Conservation (phyloP, 2,797 vertebrate species). For the Brachyrhaphis roseni region DNA sequence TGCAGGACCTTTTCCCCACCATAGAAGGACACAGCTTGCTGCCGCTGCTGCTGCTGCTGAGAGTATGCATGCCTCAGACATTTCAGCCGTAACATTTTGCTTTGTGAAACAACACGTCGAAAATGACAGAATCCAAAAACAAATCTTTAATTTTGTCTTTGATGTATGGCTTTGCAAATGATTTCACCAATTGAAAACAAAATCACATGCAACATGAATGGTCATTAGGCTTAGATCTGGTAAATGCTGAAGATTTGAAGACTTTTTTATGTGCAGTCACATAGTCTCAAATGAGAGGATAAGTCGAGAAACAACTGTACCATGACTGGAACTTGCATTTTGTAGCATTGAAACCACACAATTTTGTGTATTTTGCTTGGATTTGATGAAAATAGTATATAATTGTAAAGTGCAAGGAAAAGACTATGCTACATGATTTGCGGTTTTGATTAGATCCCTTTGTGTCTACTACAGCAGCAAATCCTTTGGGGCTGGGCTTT, state of each 20-base stretch:
- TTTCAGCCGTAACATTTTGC: slow-evolving; percentile 43
- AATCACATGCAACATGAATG: not conserved
- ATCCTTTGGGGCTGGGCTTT: not conserved
- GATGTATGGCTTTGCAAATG: slow-evolving; percentile 15
- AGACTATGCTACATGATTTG: not conserved
- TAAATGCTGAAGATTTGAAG: not conserved
- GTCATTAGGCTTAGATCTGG: not conserved
- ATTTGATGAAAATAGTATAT: not conserved
- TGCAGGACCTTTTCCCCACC: slow-evolving; percentile 41
- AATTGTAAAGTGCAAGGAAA: not conserved
- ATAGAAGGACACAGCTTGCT: slow-evolving; percentile 64
- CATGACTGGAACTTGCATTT: not conserved
- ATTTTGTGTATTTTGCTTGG: not conserved
- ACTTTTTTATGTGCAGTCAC: slow-evolving; percentile 9
- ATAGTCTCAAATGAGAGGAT: slow-evolving; percentile 23
- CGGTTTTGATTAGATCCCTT: not conserved
- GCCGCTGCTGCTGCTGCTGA: slow-evolving; percentile 19
- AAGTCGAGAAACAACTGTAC: not conserved
- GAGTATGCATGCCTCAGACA: slow-evolving; percentile 14
- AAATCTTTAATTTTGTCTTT: slow-evolving; percentile 23
- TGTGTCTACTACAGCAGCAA: not conserved
- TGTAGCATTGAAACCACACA: not conserved
- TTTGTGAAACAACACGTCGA: slow-evolving; percentile 61
- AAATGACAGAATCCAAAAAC: slow-evolving; percentile 45
- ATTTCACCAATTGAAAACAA: slow-evolving; percentile 21